Percentiles rank a stretch among this genome's conserved stretches.
Conservation (phyloP, 2,888 invertebrate species). For the Syritta pipiens region DNA sequence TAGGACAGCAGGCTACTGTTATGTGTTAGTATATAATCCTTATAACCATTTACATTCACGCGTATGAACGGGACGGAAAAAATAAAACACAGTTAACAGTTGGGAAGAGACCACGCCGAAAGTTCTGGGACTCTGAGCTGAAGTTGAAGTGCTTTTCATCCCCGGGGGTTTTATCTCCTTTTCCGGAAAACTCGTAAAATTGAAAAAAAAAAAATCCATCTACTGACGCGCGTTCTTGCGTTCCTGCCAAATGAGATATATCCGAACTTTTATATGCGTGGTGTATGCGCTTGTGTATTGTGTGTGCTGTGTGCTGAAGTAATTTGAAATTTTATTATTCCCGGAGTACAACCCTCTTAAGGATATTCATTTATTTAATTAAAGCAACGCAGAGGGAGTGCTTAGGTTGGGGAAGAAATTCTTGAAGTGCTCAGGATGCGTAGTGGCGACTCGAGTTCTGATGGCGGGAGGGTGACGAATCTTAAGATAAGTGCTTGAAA, state of each 20-base stretch:
- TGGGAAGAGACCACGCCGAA: no score
- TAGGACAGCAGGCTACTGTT: constrained; percentile 16
- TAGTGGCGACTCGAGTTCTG: no score
- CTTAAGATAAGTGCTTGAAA: no score
- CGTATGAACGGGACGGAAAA: constrained; percentile 13
- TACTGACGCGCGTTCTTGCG: constrained; percentile 29
- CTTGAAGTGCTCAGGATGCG: background rate
- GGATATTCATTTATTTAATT: constrained; percentile 16
- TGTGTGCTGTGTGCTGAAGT: constrained; percentile 42
- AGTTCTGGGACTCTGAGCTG: no score
- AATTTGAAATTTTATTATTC: constrained; percentile 50
- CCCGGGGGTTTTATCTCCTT: constrained; percentile 49
- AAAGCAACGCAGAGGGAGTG: constrained; percentile 8
- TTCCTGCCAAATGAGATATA: constrained; percentile 65
- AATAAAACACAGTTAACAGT: constrained; percentile 53
- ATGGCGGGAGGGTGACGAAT: no score
- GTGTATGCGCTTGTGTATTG: background rate
- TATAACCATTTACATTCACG: no score
- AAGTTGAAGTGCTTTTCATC: constrained; percentile 55
- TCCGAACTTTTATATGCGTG: constrained; percentile 47
- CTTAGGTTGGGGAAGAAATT: constrained; percentile 24
- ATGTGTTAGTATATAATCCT: no score
- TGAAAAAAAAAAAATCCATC: constrained; percentile 59
- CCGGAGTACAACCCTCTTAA: constrained; percentile 12
- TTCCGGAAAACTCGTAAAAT: constrained; percentile 65